A percentile compares a stretch with the other conserved stretches of the same genome.
Conservation (phyloP, 2,888 invertebrate genomes). For the Agrilus biguttatus region DNA sequence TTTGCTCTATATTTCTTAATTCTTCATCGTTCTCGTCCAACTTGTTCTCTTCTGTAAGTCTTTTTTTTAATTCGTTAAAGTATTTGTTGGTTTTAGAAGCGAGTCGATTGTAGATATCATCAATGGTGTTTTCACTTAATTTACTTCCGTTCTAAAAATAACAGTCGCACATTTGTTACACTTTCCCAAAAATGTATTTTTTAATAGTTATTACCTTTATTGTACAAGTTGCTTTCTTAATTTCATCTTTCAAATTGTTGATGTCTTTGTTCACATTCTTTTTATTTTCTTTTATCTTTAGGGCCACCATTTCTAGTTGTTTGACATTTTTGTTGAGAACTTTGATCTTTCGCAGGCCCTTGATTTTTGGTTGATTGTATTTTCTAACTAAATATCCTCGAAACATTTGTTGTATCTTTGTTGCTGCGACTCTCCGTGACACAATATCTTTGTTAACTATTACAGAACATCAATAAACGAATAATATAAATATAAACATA, state of each 20-base stretch:
- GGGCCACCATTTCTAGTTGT: conserved; percentile 59
- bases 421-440: conserved; percentile 65
- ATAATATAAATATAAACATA: no score
- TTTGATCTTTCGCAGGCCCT: conserved; percentile 63
- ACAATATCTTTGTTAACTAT: conserved; percentile 89
- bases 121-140: conserved; percentile 54
- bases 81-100: conserved; percentile 56
- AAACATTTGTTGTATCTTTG: conserved; percentile 71
- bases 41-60: conserved; percentile 58
- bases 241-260: conserved; percentile 52
- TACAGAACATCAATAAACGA: conserved; percentile 15
- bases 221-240: conserved; percentile 49
- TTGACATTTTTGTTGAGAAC: conserved; percentile 53
- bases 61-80: conserved; percentile 52
- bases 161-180: conserved; percentile 1
- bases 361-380: conserved; percentile 66
- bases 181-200: background rate
- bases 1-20: conserved; percentile 69
- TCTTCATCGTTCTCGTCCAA: conserved; percentile 79
- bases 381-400: conserved; percentile 71
- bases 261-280: conserved; percentile 58
- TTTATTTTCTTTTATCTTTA: conserved; percentile 65
- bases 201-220: conserved; percentile 46
- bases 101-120: conserved; percentile 53
- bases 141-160: conserved; percentile 43